phyloP scores from a whole-genome alignment of 2,113 vertebrate species.

The Hyperopisus bebe region DNA sequence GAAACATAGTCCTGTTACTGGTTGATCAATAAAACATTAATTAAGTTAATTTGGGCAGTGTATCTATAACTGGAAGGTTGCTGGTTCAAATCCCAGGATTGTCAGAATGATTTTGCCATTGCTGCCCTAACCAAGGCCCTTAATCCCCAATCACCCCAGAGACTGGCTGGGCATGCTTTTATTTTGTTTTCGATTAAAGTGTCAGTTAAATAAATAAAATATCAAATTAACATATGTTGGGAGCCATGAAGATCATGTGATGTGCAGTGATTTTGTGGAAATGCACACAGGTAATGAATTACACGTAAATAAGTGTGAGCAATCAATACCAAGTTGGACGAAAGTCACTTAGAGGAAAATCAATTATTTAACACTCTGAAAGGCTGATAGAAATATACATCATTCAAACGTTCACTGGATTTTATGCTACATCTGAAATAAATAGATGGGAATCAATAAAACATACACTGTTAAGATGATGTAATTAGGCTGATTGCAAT shows the following conservation, averaged over 20 bases:
- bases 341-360: background rate
- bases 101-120: background rate
- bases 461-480: background rate
- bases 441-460: background rate
- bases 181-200: background rate
- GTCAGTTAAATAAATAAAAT: background rate
- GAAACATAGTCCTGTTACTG: background rate
- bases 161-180: background rate
- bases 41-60: background rate
- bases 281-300: background rate
- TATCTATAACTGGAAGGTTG: background rate
- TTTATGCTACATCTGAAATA: background rate
- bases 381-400: background rate
- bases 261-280: background rate
- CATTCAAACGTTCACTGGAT: background rate
- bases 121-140: background rate
- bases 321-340: background rate
- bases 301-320: background rate
- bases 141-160: background rate
- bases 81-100: background rate
- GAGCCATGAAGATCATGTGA: background rate
- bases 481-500: background rate
- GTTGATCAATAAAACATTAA: background rate
- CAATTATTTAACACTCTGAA: background rate
- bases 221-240: background rate